Conservation (phyloP, 2,888 invertebrate species). For the Microctonus brassicae region DNA sequence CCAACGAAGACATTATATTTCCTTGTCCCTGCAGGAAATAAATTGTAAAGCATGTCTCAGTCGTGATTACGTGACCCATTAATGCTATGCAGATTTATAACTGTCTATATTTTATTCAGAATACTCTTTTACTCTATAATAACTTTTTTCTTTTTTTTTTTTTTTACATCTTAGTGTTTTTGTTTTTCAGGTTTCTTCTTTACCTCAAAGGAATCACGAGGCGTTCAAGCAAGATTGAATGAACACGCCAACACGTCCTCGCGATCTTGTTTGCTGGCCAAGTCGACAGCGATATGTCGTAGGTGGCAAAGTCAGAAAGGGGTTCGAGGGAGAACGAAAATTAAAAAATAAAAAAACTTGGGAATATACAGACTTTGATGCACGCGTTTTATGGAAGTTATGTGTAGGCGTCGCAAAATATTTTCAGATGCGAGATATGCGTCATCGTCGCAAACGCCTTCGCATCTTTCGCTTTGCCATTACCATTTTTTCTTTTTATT, state of each 20-base stretch:
- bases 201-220: constrained; percentile 3
- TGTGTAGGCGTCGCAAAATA: constrained; percentile 11
- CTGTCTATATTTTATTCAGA: not conserved
- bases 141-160: not conserved
- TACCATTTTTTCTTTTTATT: not conserved
- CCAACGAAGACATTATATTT: constrained; percentile 48
- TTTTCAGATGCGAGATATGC: not conserved
- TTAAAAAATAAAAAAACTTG: no score
- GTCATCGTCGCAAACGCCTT: constrained; percentile 25
- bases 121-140: constrained; percentile 2
- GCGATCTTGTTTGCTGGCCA: constrained; percentile 28
- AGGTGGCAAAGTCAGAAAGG: constrained; percentile 9
- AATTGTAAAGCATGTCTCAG: constrained; percentile 1
- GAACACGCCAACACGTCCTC: constrained; percentile 23
- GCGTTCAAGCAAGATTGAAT: constrained; percentile 15
- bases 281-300: not conserved
- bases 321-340: not conserved
- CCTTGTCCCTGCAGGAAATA: constrained; percentile 41
- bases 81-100: not conserved
- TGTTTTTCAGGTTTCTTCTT: no score
- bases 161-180: no score
- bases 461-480: not conserved
- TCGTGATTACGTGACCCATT: not conserved
- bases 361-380: constrained; percentile 24
- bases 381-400: not conserved